A percentile compares a stretch with the other conserved stretches of the same genome.
Conservation (phyloP, 2,888 invertebrate genomes). For the Limnephilus auricula region DNA sequence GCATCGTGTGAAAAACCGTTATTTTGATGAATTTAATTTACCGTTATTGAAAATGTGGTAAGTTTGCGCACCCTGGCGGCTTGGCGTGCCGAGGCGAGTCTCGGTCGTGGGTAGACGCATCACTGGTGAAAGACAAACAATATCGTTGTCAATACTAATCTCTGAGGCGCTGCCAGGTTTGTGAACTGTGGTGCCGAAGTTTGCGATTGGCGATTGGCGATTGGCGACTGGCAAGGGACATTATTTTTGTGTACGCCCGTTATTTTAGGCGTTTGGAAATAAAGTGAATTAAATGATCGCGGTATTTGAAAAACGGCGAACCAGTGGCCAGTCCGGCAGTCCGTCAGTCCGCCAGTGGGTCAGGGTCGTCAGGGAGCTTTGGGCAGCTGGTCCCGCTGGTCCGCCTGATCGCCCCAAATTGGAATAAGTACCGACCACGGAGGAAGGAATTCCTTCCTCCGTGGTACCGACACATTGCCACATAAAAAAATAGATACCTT, state of each 20-base stretch:
- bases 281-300: slow-evolving; percentile 47
- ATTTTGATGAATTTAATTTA: neutral
- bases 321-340: no score
- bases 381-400: slow-evolving; percentile 48
- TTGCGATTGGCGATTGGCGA: slow-evolving; percentile 33
- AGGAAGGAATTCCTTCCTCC: no score
- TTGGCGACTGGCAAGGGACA: slow-evolving; percentile 5
- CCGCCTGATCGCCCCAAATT: neutral
- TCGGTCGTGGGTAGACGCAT: neutral
- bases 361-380: slow-evolving; percentile 55
- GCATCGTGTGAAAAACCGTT: no score
- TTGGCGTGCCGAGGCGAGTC: neutral
- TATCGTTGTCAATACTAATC: slow-evolving; percentile 2
- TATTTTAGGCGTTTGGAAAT: slow-evolving; percentile 49
- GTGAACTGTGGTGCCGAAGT: neutral
- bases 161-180: neutral
- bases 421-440: neutral
- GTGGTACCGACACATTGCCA: neutral
- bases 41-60: neutral
- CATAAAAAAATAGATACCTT: neutral
- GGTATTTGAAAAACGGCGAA: slow-evolving; percentile 41
- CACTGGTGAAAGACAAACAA: neutral
- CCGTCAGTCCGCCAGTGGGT: slow-evolving; percentile 49
- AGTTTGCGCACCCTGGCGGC: neutral
- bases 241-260: slow-evolving; percentile 44